Evolutionary conservation across 2,888 invertebrate species (phyloP), one percentile per base, ranked within the genome.

Genomic region (Drosophila kambysellisi): DNA sequence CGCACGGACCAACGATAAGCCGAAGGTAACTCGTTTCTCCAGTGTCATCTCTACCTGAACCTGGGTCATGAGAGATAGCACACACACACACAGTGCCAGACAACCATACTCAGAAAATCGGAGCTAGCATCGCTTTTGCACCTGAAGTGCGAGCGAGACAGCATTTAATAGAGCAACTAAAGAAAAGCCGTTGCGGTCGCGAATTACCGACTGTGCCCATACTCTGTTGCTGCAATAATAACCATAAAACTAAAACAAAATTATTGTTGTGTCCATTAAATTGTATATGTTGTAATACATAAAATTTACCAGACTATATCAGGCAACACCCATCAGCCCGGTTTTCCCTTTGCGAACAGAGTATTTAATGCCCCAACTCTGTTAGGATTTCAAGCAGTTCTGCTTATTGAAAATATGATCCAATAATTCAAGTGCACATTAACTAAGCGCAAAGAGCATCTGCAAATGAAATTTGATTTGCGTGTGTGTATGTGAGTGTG

Each of bases 11-110:
- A 74, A 61, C 53, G 83, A 83, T 83, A 83, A 83, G 87, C 68
- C 69, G 17, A 50, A 82, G 77, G 85, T 74, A 85, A 83, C 89
- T 83, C 72, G 89, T 88, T 89, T 81, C 29, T 12, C 20, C 15
- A 37, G 35, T 35, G 51, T 11, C 12, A 20, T 39, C 33, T 37
- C 43, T 81, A 61, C 77, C 75, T 80, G 82, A 41, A 52, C 25
- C 15, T 29, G 32, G 29, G 6, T 37, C 25, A 43, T 20, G n/a
- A 29, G n/a, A 54, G 33, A 35, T 30, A 15, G 2, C n/a, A n/a
- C 41, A 57, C 30, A 51, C 54, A 35, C 20, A 7, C 9, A 41
- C 29, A 25, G 2, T 0, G 25, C 20, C 8, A 6, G 20, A 35
- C 25, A 25, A 25, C 3, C 32, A 51, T n/a, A 15, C 30, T 17